phyloP scores from a whole-genome alignment of 2,797 vertebrate genomes.

The Enteromius viviparus region DNA sequence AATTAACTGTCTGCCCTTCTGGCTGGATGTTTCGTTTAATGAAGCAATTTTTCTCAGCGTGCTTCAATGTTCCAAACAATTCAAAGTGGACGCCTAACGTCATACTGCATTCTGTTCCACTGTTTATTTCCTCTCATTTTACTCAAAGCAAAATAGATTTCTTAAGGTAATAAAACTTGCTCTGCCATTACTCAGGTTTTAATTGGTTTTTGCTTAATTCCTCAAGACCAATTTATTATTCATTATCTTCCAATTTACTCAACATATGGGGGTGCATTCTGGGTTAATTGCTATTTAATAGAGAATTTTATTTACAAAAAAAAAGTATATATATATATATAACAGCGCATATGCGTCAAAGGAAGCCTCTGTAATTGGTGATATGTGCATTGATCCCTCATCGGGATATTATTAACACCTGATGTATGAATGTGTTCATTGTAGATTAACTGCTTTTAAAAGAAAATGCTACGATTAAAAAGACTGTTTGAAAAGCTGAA shows the following conservation, averaged over 20 bases:
- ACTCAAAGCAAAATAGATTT: slow-evolving; percentile 48
- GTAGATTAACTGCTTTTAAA: slow-evolving; percentile 24
- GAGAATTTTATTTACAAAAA: slow-evolving; percentile 46
- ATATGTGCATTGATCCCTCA: slow-evolving; percentile 36
- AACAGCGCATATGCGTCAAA: slow-evolving; percentile 5
- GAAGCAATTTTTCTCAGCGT: slow-evolving; percentile 46
- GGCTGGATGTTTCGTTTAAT: slow-evolving; percentile 50
- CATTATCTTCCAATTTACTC: slow-evolving; percentile 66
- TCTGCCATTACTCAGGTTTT: slow-evolving; percentile 57
- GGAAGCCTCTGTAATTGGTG: slow-evolving; percentile 17
- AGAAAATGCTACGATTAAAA: slow-evolving; percentile 37
- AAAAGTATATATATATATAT: neutral
- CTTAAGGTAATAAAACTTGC: slow-evolving; percentile 57
- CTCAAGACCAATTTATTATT: slow-evolving; percentile 65
- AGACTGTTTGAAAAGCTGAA: slow-evolving; percentile 25
- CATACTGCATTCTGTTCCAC: neutral
- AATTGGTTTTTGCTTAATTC: slow-evolving; percentile 68
- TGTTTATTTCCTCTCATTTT: slow-evolving; percentile 54
- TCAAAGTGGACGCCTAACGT: slow-evolving; percentile 28
- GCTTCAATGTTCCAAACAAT: slow-evolving; percentile 38
- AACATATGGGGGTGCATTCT: slow-evolving; percentile 59
- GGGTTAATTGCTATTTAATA: slow-evolving; percentile 68
- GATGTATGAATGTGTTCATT: slow-evolving; percentile 24
- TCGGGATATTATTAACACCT: slow-evolving; percentile 32
- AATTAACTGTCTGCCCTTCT: slow-evolving; percentile 53